These are phyloP conservation scores for Girardinus metallicus DNA, from an alignment of 2,797 vertebrate genomes.

Conservation along the genomic window DNA sequence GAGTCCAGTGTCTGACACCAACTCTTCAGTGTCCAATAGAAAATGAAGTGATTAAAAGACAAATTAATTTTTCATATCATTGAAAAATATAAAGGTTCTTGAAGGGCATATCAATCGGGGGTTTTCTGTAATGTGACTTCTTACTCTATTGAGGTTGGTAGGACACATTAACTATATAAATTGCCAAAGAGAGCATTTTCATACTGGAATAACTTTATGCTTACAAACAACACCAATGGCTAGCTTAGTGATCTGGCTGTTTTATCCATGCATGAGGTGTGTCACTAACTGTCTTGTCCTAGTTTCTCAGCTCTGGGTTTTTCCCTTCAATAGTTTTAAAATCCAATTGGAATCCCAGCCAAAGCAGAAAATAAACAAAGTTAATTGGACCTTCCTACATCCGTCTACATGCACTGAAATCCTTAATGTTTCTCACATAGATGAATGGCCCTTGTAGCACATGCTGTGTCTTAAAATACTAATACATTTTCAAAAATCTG, in stretches of 20 bases:
- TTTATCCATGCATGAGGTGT: neutral
- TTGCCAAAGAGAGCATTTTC: neutral
- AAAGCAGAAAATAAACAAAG: too few relatives aligned
- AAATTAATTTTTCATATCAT: neutral
- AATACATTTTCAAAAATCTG: neutral
- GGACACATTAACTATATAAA: neutral
- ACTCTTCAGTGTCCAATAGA: neutral
- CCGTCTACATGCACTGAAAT: neutral
- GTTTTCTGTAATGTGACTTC: neutral
- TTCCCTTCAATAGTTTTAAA: neutral
- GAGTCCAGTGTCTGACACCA: neutral
- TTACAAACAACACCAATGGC: neutral
- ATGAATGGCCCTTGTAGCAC: neutral
- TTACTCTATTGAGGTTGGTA: neutral
- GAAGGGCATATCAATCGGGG: neutral
- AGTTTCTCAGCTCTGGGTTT: neutral
- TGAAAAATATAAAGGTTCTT: constrained; percentile 13
- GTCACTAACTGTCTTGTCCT: neutral
- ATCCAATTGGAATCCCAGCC: neutral
- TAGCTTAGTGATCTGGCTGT: neutral
- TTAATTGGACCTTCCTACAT: neutral
- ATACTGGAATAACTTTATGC: neutral
- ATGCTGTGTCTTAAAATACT: neutral
- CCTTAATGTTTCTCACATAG: neutral
- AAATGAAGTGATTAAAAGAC: neutral